Evolutionary conservation across 2,797 vertebrate genomes (phyloP).

Genomic region (Ambastaia sidthimunki): DNA sequence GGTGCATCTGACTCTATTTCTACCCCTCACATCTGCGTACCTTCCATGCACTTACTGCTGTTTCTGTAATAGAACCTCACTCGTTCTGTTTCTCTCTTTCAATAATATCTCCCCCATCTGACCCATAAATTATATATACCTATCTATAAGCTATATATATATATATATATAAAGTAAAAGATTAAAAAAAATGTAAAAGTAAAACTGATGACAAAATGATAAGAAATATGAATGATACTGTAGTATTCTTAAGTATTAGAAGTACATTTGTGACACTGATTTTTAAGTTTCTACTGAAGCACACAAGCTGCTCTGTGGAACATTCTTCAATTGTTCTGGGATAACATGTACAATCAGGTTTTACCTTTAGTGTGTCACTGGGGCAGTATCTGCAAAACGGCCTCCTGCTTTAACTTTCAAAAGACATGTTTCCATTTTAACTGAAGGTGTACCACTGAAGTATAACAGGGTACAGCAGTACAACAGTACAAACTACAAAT

Average conservation of each 20-base stretch:
- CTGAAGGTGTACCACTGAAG: too few relatives aligned
- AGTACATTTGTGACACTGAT: background rate
- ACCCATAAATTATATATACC: background rate
- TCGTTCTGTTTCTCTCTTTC: conserved; percentile 1
- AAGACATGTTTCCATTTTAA: too few relatives aligned
- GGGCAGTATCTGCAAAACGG: too few relatives aligned
- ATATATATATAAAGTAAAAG: background rate
- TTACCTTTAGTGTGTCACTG: background rate
- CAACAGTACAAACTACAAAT: too few relatives aligned
- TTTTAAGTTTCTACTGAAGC: background rate
- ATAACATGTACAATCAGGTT: background rate
- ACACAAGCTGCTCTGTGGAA: background rate
- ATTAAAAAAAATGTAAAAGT: background rate
- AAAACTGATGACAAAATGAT: background rate
- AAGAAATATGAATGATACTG: background rate
- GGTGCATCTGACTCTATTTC: conserved; percentile 30
- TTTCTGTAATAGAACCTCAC: background rate
- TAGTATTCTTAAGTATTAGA: background rate
- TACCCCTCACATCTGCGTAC: conserved; percentile 31
- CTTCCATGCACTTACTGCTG: conserved; percentile 40
- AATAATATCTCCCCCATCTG: conserved; percentile 10
- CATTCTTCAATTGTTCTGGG: background rate
- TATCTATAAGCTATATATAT: too few relatives aligned
- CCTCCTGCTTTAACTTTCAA: too few relatives aligned
- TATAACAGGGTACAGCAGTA: too few relatives aligned